Base-by-base conservation (phyloP, 2,888 invertebrate genomes). In the Sarcophaga caerulescens region DNA sequence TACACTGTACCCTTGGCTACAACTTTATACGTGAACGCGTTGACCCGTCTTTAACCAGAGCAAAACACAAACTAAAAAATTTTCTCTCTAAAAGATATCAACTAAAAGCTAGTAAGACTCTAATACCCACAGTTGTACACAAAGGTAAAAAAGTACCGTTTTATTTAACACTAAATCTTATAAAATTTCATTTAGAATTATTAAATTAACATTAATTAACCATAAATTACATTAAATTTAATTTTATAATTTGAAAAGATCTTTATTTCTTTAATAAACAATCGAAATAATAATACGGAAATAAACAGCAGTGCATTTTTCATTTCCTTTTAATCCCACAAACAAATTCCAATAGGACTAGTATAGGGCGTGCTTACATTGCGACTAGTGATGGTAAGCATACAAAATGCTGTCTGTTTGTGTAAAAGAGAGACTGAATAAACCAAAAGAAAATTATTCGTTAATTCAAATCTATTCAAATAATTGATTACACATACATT, bases 41-140 rank as follows among this genome's bases (percentile, higher is more conserved):
- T n/a, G 66, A 85, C 78, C 88, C 85, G 75, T 65, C 85, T 63
- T 75, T 85, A 75, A 78, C 75, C 85, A 88, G 69, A 86, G 85
- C 87, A 88, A 85, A 88, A 88, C 87, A 85, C 86, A 86, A 86
- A 88, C 87, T 88, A 75, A 85, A 52, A 14, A 77, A 73, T 81
- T 74, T 85, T 81, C 85, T 75, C 81, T 69, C 69, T 77, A 74
- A 59, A 59, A 17, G 69, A 52, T 77, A 81, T 73, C 71, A 76
- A 65, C 19, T 25, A 12, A 75, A 73, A 81, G 74, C 65, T 57
- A 47, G 45, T 25, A 52, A 19, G 19, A 52, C 62, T 68, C 62
- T 68, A 59, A 17, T 57, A n/a, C 14, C 25, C 77, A 80, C 80
- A 83, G 83, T 79, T 81, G 78, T n/a, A 25, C n/a, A 19, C 60